Evolutionary conservation across 1,140 invertebrate genomes (phyloP).

Genomic region (Drosophila watanabei): DNA sequence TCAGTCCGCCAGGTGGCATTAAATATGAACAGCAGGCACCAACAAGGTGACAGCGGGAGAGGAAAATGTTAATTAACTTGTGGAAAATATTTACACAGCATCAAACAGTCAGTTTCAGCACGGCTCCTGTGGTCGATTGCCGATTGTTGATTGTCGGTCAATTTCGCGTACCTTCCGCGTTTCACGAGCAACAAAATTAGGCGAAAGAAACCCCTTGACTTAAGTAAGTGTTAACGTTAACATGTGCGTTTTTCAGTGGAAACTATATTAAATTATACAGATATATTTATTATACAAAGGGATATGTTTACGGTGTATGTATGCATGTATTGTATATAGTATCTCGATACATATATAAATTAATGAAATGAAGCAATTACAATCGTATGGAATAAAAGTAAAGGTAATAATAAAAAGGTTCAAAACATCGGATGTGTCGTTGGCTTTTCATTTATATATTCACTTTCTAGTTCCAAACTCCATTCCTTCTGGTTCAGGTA

Average conservation of each 20-base stretch:
- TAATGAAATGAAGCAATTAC: conserved; percentile 84
- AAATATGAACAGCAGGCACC: conserved; percentile 35
- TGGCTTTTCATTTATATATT: conserved; percentile 35
- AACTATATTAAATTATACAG: conserved; percentile 60
- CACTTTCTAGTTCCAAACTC: conserved; percentile 15
- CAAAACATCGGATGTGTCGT: conserved; percentile 55
- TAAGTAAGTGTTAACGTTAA: conserved; percentile 71
- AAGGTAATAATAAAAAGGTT: conserved; percentile 68
- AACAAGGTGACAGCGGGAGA: conserved; percentile 9
- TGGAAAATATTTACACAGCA: conserved; percentile 38
- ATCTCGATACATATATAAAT: conserved; percentile 75
- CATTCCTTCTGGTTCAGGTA: conserved; percentile 42
- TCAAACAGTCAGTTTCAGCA: conserved; percentile 9
- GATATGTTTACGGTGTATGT: conserved; percentile 63
- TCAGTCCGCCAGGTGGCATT: conserved; percentile 40
- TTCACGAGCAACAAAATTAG: conserved; percentile 19
- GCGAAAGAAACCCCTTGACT: conserved; percentile 17
- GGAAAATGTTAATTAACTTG: conserved; percentile 48
- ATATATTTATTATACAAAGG: conserved; percentile 60
- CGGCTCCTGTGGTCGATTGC: conserved; percentile 43
- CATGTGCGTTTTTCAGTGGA: conserved; percentile 64
- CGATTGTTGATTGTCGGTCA: conserved; percentile 59
- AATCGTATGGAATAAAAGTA: conserved; percentile 75
- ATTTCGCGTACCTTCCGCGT: conserved; percentile 61
- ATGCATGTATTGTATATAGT: conserved; percentile 69